A percentile compares a stretch with the other conserved stretches of the same genome.
phyloP scores from a whole-genome alignment of 2,888 invertebrate species.

The Cotesia congregata region DNA sequence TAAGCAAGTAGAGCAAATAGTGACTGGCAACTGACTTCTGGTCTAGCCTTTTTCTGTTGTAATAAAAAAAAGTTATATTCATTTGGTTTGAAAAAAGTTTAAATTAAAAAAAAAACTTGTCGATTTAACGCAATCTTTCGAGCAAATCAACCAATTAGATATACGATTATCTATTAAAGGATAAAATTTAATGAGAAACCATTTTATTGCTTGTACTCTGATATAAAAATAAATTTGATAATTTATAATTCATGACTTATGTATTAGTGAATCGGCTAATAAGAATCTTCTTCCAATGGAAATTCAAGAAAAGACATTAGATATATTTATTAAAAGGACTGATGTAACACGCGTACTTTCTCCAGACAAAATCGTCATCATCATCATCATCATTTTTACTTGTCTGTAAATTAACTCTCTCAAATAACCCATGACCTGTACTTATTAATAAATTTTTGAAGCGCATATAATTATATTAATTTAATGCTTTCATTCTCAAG shows the following conservation, averaged over 20 bases:
- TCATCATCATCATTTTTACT: slow-evolving; percentile 6
- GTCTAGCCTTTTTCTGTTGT: slow-evolving; percentile 4
- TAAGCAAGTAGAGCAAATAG: slow-evolving; percentile 37
- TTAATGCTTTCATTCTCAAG: not conserved
- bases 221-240: not conserved
- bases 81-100: slow-evolving; percentile 2
- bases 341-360: slow-evolving; percentile 39
- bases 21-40: slow-evolving; percentile 31
- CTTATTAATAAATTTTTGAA: not conserved
- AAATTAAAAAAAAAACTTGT: slow-evolving; percentile 7
- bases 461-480: not conserved
- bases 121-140: not conserved
- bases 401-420: slow-evolving; percentile 19
- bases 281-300: slow-evolving; percentile 33
- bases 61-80: not conserved
- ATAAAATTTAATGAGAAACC: not conserved
- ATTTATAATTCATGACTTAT: slow-evolving; percentile 5
- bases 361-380: slow-evolving; percentile 29
- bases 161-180: not conserved
- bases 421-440: slow-evolving; percentile 31
- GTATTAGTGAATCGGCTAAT: slow-evolving; percentile 3
- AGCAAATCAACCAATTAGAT: not conserved
- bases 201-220: not conserved
- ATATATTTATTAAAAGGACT: slow-evolving; percentile 30
- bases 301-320: slow-evolving; percentile 35